These are phyloP conservation scores for Pollicipes pollicipes DNA, from an alignment of 1,140 invertebrate genomes.

Conservation along the genomic window DNA sequence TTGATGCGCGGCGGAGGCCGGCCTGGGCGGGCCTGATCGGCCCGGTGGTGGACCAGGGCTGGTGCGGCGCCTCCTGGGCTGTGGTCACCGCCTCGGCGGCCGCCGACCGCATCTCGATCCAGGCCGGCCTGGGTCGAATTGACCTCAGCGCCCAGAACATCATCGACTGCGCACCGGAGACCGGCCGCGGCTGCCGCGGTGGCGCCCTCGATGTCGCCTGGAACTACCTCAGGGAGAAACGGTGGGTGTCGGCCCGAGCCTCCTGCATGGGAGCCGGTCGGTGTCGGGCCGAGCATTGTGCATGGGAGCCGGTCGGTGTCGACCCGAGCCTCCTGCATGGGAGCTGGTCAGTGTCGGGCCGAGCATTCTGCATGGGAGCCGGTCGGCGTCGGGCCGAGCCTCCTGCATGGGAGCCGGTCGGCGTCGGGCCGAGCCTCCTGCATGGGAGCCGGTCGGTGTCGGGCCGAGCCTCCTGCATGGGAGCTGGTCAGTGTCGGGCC, in stretches of 20 bases:
- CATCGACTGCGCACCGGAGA: conserved; percentile 48
- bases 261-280: no score
- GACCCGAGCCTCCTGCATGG: no score
- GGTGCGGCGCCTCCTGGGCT: conserved; percentile 81
- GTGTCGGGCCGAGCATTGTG: no score
- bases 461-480: no score
- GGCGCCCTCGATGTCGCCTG: conserved; percentile 76
- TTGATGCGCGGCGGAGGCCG: conserved; percentile 43
- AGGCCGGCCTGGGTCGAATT: conserved; percentile 48
- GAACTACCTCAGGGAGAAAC: conserved; percentile 60
- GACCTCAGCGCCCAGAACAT: conserved; percentile 62
- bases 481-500: no score
- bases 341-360: no score
- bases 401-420: no score
- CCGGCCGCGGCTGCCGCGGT: conserved; percentile 57
- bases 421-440: no score
- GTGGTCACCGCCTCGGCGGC: conserved; percentile 60
- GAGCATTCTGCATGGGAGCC: no score
- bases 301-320: no score
- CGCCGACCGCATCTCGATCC: conserved; percentile 42
- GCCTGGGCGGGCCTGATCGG: conserved; percentile 54
- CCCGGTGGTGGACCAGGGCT: conserved; percentile 61
- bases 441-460: no score
- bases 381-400: no score
- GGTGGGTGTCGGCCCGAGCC: conserved; percentile 36